phyloP scores from a whole-genome alignment of 2,113 vertebrate species.

The Atractosteus spatula region DNA sequence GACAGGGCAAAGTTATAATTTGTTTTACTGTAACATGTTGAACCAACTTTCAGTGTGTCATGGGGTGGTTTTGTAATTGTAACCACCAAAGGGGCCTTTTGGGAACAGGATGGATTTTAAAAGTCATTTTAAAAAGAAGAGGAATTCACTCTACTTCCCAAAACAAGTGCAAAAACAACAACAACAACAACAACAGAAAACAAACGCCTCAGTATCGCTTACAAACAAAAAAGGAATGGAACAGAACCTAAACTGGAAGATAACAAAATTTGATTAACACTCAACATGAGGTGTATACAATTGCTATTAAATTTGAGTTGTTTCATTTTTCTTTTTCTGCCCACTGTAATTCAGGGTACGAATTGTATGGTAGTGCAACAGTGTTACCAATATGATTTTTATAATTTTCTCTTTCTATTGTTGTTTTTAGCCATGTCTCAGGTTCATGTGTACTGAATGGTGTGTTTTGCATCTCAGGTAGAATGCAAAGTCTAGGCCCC shows the following conservation, averaged over 20 bases:
- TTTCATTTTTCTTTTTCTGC: slow-evolving; percentile 29
- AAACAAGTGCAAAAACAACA: not conserved
- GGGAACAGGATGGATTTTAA: slow-evolving; percentile 11
- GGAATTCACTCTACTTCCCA: slow-evolving; percentile 2
- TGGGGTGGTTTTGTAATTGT: slow-evolving; percentile 29
- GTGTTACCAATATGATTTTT: slow-evolving; percentile 37
- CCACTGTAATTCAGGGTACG: slow-evolving; percentile 25
- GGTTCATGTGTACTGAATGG: slow-evolving; percentile 66
- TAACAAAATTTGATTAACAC: slow-evolving; percentile 4
- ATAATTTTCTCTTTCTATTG: slow-evolving; percentile 37
- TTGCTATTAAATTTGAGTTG: slow-evolving; percentile 17
- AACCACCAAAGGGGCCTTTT: slow-evolving; percentile 12
- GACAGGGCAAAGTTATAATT: slow-evolving; percentile 35
- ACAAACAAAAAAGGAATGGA: not conserved
- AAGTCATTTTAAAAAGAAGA: slow-evolving; percentile 4
- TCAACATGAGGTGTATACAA: not conserved
- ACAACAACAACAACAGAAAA: not conserved
- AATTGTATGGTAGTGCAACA: slow-evolving; percentile 33
- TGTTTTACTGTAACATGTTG: slow-evolving; percentile 43
- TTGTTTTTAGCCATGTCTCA: slow-evolving; percentile 65
- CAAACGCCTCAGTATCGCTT: slow-evolving; percentile 10
- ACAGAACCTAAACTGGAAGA: slow-evolving; percentile 4
- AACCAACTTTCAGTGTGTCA: slow-evolving; percentile 40
- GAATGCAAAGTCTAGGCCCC: slow-evolving; percentile 65
- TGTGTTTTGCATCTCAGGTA: slow-evolving; percentile 78